phyloP scores from a whole-genome alignment of 2,888 invertebrate species.

The Zootermopsis nevadensis region DNA sequence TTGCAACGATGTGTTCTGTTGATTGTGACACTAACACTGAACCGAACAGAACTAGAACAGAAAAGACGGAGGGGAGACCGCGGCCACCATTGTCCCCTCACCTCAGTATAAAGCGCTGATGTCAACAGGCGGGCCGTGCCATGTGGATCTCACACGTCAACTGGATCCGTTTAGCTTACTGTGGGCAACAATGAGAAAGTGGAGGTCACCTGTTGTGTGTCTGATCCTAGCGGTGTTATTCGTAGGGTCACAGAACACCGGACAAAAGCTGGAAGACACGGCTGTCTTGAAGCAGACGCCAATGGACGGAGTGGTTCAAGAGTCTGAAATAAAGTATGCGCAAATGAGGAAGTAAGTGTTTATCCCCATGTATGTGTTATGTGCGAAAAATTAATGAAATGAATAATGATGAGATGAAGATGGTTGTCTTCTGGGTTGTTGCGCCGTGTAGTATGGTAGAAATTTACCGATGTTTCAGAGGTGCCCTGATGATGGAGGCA shows the following conservation, averaged over 20 bases:
- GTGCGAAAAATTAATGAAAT: too few relatives aligned
- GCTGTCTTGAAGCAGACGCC: constrained; percentile 65
- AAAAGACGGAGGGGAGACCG: not conserved
- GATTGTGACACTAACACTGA: not conserved
- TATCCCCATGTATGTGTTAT: too few relatives aligned
- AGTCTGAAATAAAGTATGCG: constrained; percentile 69
- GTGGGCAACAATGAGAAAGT: not conserved
- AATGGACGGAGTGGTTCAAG: constrained; percentile 79
- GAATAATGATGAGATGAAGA: too few relatives aligned
- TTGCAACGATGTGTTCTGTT: too few relatives aligned
- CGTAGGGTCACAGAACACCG: not conserved
- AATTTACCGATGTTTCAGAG: too few relatives aligned
- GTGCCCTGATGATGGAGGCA: too few relatives aligned
- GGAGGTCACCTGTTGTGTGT: not conserved
- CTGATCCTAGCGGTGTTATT: not conserved
- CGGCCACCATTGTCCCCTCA: not conserved
- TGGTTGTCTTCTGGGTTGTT: too few relatives aligned
- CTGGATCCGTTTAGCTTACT: too few relatives aligned
- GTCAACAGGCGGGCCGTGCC: not conserved
- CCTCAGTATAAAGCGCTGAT: not conserved
- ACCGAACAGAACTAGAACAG: not conserved
- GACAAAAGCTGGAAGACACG: not conserved
- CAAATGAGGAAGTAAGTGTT: too few relatives aligned
- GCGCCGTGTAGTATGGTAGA: too few relatives aligned
- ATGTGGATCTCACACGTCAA: not conserved